phyloP scores from a whole-genome alignment of 2,113 vertebrate genomes.

The Spheniscus mendiculus region DNA sequence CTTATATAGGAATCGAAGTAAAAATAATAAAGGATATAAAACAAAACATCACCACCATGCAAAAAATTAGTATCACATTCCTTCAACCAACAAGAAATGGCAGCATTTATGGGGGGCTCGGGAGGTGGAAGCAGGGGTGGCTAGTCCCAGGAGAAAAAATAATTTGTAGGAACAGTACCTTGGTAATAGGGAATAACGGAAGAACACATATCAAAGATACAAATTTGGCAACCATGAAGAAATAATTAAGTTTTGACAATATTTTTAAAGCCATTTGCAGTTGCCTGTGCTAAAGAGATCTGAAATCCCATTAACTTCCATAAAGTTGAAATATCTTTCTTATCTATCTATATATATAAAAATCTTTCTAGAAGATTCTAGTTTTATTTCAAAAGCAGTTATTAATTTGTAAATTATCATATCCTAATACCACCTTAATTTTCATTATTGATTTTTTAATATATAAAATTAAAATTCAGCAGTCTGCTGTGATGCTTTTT shows the following conservation, averaged over 20 bases:
- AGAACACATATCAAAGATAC: not conserved
- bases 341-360: not conserved
- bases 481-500: not conserved
- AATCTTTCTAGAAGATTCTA: not conserved
- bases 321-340: not conserved
- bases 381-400: not conserved
- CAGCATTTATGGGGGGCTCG: not conserved
- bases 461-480: not conserved
- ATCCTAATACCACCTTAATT: not conserved
- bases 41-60: not conserved
- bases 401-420: not conserved
- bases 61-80: not conserved
- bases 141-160: not conserved
- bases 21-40: not conserved
- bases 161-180: not conserved
- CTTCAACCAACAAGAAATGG: not conserved
- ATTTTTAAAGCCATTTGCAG: not conserved
- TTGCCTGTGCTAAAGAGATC: not conserved
- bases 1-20: not conserved
- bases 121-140: not conserved
- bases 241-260: not conserved
- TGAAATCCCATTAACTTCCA: not conserved
- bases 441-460: no score
- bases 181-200: not conserved
- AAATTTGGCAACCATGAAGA: not conserved